Evolutionary conservation across 1,140 invertebrate genomes (phyloP).

Genomic region (Sitodiplosis mosellana): DNA sequence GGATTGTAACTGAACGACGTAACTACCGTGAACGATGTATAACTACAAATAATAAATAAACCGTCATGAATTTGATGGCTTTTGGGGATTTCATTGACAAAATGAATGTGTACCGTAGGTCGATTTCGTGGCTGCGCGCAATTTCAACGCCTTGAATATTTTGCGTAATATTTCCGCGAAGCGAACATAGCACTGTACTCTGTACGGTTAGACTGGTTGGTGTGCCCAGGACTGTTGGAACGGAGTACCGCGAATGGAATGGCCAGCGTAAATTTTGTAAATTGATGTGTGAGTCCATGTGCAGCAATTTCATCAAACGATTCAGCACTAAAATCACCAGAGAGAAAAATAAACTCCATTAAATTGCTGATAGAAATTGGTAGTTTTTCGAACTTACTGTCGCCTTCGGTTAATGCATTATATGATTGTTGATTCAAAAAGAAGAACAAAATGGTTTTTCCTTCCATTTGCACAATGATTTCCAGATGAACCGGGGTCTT

Average conservation of each 20-base stretch:
- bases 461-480: constrained; percentile 34
- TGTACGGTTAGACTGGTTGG: constrained; percentile 28
- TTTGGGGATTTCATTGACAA: no score
- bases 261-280: constrained; percentile 22
- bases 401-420: constrained; percentile 22
- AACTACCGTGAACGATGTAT: constrained; percentile 35
- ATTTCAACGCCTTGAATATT: constrained; percentile 15
- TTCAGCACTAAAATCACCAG: constrained; percentile 12
- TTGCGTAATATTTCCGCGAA: constrained; percentile 34
- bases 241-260: constrained; percentile 27
- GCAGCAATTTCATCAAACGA: constrained; percentile 13
- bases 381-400: constrained; percentile 13
- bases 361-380: constrained; percentile 11
- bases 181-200: constrained; percentile 30
- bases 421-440: constrained; percentile 35
- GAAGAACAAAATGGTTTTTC: constrained; percentile 35
- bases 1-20: constrained; percentile 36
- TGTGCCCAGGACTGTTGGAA: constrained; percentile 34
- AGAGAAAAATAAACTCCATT: constrained; percentile 15
- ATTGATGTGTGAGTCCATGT: constrained; percentile 20
- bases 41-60: constrained; percentile 24
- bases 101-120: constrained; percentile 25
- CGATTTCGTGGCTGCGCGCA: constrained; percentile 34
- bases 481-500: constrained; percentile 32
- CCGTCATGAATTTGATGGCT: no score